Evolutionary conservation across 2,113 vertebrate species (phyloP).

Genomic region (Brachyhypopomus occidentalis): DNA sequence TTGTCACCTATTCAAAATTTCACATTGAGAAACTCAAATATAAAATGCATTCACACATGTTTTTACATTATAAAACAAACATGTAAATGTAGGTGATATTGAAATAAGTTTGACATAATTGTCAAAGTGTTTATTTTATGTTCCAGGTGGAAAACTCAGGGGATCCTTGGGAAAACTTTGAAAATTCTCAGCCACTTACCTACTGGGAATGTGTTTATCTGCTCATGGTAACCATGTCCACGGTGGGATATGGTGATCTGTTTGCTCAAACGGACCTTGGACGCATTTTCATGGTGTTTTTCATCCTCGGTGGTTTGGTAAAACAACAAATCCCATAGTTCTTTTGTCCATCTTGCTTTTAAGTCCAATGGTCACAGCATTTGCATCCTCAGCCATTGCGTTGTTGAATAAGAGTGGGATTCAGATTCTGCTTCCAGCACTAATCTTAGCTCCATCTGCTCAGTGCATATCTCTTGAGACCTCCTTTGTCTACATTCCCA

Average conservation of each 20-base stretch:
- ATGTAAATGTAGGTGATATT: too few relatives aligned
- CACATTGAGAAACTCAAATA: background rate
- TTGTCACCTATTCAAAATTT: background rate
- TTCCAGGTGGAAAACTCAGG: constrained; percentile 98
- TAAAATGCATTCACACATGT: background rate
- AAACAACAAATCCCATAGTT: constrained; percentile 61
- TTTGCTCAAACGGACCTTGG: constrained; percentile 98
- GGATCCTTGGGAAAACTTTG: constrained; percentile 98
- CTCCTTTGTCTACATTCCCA: constrained; percentile 38
- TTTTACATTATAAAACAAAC: background rate
- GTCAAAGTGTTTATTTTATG: constrained; percentile 35
- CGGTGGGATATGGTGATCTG: constrained; percentile 98
- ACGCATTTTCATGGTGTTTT: constrained; percentile 99
- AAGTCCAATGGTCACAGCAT: background rate
- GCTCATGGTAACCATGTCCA: constrained; percentile 99
- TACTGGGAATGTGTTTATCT: constrained; percentile 99
- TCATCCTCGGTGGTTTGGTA: constrained; percentile 99
- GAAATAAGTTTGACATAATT: too few relatives aligned
- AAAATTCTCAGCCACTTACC: constrained; percentile 92
- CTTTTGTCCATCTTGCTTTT: constrained; percentile 36
- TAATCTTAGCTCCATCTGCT: background rate
- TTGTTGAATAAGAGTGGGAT: constrained; percentile 23
- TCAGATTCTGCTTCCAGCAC: background rate
- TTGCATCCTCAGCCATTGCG: constrained; percentile 3
- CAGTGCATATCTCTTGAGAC: too few relatives aligned